These are phyloP conservation scores for Gymnobelideus leadbeateri DNA, from an alignment of 2,113 vertebrate species.

Conservation along the genomic window DNA sequence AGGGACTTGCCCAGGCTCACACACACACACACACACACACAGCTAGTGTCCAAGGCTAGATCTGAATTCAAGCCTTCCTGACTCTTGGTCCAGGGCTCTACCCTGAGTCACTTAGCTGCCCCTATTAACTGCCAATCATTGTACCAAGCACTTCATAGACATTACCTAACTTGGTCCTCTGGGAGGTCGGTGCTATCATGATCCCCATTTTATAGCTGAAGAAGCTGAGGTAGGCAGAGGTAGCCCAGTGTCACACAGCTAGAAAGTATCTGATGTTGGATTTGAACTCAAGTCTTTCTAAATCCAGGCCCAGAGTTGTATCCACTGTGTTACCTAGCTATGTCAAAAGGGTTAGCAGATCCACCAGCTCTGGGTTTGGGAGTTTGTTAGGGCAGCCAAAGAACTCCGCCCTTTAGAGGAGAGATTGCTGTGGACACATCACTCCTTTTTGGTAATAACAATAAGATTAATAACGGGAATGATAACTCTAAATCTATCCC, in stretches of 20 bases:
- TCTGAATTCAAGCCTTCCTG: not conserved
- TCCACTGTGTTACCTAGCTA: not conserved
- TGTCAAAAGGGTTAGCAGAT: not conserved
- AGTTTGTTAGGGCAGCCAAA: not conserved
- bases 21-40: not conserved
- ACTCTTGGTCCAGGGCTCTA: not conserved
- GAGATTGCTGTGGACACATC: not conserved
- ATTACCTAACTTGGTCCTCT: not conserved
- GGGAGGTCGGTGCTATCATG: not conserved
- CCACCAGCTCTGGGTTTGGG: not conserved
- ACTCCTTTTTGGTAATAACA: slow-evolving; percentile 20
- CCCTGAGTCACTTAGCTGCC: not conserved
- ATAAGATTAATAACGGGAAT: not conserved
- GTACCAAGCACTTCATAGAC: not conserved
- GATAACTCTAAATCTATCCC: not conserved
- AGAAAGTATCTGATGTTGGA: not conserved
- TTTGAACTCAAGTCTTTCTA: not conserved
- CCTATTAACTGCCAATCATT: not conserved
- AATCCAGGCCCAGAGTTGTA: not conserved
- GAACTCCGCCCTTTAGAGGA: not conserved
- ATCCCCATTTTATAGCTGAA: not conserved
- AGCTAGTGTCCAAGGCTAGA: not conserved
- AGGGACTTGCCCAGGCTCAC: not conserved
- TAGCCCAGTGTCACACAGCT: not conserved
- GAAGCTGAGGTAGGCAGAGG: not conserved